Conservation (phyloP, 2,113 vertebrate species). For the Phalacrocorax pelagicus region DNA sequence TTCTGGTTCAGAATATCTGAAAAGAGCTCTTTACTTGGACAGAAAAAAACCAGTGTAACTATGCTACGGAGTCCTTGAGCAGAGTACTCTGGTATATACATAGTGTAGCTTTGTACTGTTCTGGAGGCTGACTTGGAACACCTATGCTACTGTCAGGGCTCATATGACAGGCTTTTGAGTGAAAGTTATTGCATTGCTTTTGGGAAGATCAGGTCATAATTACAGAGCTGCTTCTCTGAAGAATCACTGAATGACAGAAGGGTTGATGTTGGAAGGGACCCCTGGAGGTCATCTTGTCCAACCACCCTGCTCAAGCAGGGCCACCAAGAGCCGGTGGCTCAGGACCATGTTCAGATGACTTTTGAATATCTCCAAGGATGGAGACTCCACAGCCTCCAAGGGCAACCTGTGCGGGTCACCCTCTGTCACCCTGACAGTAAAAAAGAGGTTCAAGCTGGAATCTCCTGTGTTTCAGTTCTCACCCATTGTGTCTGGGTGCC, state of each 20-base stretch:
- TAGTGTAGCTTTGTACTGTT: background rate
- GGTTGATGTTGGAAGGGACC: background rate
- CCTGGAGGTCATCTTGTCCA: background rate
- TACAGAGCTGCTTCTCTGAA: background rate
- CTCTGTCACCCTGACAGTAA: accelerated
- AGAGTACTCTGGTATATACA: background rate
- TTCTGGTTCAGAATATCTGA: background rate
- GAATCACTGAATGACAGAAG: background rate
- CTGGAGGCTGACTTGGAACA: background rate
- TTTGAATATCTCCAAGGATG: background rate
- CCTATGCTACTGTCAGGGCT: background rate
- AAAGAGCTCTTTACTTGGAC: background rate
- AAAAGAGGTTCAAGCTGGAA: background rate
- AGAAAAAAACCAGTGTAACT: background rate
- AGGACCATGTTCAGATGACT: background rate
- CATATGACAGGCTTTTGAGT: background rate
- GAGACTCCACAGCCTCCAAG: background rate
- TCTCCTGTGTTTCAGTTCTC: background rate
- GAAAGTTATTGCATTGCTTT: background rate
- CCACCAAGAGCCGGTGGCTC: background rate
- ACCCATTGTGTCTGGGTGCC: background rate
- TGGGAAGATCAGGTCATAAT: background rate
- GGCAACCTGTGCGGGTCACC: background rate
- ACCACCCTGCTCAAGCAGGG: background rate
- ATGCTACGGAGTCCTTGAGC: background rate